A percentile compares a stretch with the other conserved stretches of the same genome.
phyloP scores from a whole-genome alignment of 2,888 invertebrate genomes.

The Parthenolecanium corni region DNA sequence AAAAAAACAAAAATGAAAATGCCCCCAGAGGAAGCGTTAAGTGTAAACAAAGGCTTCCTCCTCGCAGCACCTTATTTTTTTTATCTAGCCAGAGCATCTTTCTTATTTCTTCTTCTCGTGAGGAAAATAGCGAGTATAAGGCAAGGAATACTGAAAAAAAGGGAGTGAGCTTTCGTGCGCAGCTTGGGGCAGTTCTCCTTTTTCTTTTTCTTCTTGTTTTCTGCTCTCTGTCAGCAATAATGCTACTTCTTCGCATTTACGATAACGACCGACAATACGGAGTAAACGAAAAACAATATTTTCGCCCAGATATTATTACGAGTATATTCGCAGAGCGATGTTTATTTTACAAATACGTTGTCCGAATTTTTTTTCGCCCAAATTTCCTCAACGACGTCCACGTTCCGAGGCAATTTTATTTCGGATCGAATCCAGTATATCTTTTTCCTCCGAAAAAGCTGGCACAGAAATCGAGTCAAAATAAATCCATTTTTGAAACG shows the following conservation, averaged over 20 bases:
- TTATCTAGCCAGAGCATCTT: background rate
- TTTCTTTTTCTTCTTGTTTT: no score
- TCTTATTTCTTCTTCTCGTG: background rate
- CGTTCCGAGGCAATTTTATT: no score
- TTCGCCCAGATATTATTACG: background rate
- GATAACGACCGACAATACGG: background rate
- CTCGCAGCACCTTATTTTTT: background rate
- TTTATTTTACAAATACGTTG: background rate
- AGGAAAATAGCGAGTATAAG: background rate
- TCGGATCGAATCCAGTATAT: no score
- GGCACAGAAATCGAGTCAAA: no score
- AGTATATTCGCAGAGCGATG: background rate
- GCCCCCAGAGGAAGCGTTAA: background rate
- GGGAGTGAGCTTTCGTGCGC: background rate
- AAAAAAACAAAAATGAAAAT: background rate
- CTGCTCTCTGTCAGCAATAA: no score
- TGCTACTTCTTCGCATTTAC: background rate
- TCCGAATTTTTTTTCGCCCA: background rate
- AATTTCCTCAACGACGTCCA: no score
- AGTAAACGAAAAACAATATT: conserved; percentile 3
- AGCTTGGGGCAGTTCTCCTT: background rate
- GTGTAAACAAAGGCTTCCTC: background rate
- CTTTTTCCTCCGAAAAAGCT: no score
- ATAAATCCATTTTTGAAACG: no score
- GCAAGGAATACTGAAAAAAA: background rate